These are phyloP conservation scores for Argentina silus DNA, from an alignment of 2,797 vertebrate species.

Conservation along the genomic window DNA sequence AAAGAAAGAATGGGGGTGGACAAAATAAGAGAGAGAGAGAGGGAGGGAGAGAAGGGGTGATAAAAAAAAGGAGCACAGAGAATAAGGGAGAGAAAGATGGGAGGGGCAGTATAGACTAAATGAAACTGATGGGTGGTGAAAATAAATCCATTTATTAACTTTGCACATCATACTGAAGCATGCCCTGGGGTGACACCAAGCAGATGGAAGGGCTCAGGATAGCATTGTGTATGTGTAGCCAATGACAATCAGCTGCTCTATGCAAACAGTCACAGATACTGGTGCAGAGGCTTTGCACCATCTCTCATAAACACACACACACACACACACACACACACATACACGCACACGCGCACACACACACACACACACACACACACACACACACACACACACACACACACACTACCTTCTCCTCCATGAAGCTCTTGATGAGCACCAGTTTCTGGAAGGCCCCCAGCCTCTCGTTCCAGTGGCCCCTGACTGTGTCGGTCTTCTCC, in stretches of 20 bases:
- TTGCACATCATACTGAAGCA: neutral
- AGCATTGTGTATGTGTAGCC: too few relatives aligned
- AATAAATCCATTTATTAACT: neutral
- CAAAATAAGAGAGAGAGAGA: neutral
- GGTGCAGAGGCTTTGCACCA: too few relatives aligned
- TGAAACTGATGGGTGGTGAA: neutral
- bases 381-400: conserved; percentile 12
- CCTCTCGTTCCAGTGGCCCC: conserved; percentile 66
- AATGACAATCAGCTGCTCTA: too few relatives aligned
- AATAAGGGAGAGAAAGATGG: neutral
- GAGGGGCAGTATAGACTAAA: neutral
- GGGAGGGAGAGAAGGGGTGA: neutral
- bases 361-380: conserved; percentile 3
- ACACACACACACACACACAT: conserved; percentile 15
- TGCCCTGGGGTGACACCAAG: neutral
- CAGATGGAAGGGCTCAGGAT: too few relatives aligned
- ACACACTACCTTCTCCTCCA: conserved; percentile 80
- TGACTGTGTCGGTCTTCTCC: conserved; percentile 20
- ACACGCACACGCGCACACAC: conserved; percentile 1
- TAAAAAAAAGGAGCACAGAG: neutral
- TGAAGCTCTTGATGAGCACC: conserved; percentile 81
- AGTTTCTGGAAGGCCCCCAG: conserved; percentile 83
- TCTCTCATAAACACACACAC: neutral
- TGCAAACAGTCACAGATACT: too few relatives aligned
- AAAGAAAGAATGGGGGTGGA: neutral